phyloP scores from a whole-genome alignment of 2,113 vertebrate species.

The Anolis carolinensis region DNA sequence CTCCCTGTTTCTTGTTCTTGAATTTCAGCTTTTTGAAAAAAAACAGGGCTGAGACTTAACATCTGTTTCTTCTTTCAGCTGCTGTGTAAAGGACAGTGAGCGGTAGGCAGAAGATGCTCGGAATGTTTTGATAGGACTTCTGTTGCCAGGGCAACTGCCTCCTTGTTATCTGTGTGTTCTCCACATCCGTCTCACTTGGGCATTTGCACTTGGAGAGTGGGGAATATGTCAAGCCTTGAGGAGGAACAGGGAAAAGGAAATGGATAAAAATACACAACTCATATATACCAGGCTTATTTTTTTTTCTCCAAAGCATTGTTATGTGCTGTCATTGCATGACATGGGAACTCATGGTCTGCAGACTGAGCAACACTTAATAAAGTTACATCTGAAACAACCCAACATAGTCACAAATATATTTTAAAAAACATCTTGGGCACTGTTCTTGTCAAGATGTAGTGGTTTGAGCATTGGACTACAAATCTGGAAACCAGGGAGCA shows the following conservation, averaged over 20 bases:
- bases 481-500: too few species aligned
- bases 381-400: not conserved
- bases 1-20: slow-evolving; percentile 26
- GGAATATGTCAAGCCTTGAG: slow-evolving; percentile 27
- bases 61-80: slow-evolving; percentile 49
- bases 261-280: not conserved
- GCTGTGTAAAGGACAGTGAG: slow-evolving; percentile 53
- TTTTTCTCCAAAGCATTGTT: not conserved
- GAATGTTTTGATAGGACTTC: slow-evolving; percentile 61
- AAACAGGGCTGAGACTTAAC: slow-evolving; percentile 44
- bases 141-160: slow-evolving; percentile 69
- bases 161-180: slow-evolving; percentile 39
- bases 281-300: not conserved
- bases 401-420: not conserved
- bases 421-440: not conserved
- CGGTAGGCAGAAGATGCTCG: slow-evolving; percentile 50
- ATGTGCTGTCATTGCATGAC: not conserved
- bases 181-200: slow-evolving; percentile 53
- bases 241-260: not conserved
- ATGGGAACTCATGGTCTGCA: not conserved
- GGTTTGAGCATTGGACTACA: too few species aligned
- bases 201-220: slow-evolving; percentile 39
- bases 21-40: slow-evolving; percentile 33
- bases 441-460: not conserved
- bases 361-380: not conserved